Percentiles rank a stretch among this genome's conserved stretches.
Conservation (phyloP, 2,797 vertebrate genomes). For the Anas bahamensis region DNA sequence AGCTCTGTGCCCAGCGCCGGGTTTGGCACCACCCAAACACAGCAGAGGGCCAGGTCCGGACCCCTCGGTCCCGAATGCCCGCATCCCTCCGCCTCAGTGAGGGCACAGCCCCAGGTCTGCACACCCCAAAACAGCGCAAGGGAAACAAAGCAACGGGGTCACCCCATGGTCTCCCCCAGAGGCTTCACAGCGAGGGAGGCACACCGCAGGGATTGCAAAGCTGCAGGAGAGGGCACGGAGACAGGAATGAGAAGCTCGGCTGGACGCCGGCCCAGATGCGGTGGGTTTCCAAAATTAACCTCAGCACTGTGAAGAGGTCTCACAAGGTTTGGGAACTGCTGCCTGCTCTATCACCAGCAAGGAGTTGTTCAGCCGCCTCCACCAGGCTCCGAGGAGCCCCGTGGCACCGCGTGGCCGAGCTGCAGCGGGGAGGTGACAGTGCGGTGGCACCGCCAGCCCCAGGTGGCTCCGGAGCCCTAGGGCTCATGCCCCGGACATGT, state of each 20-base stretch:
- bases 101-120: no score
- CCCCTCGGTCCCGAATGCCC: no score
- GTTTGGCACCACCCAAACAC: not conserved
- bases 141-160: not conserved
- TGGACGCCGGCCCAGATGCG: slow-evolving; percentile 1
- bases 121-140: no score
- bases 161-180: not conserved
- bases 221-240: not conserved
- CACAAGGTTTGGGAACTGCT: not conserved
- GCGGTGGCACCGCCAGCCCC: not conserved
- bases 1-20: not conserved
- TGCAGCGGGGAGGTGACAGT: not conserved
- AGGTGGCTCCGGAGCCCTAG: not conserved
- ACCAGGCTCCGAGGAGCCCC: not conserved
- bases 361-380: not conserved
- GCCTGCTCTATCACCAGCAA: not conserved
- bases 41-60: rapidly evolving
- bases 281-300: slow-evolving; percentile 21
- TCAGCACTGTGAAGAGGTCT: not conserved
- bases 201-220: not conserved
- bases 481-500: no score
- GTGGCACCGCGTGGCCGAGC: not conserved
- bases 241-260: not conserved
- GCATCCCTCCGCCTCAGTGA: not conserved
- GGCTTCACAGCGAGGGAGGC: not conserved